These are phyloP conservation scores for Rhynchopsitta pachyrhyncha DNA, from an alignment of 2,113 vertebrate genomes.

Conservation along the genomic window DNA sequence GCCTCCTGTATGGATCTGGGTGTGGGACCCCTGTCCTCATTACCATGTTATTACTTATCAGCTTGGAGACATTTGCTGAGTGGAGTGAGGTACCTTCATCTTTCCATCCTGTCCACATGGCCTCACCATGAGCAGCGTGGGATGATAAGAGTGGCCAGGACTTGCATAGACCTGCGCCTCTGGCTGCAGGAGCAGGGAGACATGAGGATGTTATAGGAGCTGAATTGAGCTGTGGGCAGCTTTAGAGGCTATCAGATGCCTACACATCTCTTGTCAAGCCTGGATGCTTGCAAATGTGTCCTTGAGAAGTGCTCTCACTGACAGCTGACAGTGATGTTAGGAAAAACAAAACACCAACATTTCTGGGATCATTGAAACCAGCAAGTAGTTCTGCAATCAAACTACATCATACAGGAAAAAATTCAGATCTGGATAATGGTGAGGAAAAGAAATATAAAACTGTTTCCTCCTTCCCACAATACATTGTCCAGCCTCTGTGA, in stretches of 20 bases:
- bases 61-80: background rate
- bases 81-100: background rate
- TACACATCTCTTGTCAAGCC: background rate
- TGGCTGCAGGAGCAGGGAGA: background rate
- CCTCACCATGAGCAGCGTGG: background rate
- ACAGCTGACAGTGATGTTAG: background rate
- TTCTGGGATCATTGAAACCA: background rate
- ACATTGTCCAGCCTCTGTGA: background rate
- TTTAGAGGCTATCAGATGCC: background rate
- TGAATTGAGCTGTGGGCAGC: background rate
- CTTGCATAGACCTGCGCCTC: background rate
- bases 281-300: background rate
- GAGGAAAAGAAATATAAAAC: background rate
- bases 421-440: background rate
- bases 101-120: background rate
- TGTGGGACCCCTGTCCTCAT: accelerated
- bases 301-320: background rate
- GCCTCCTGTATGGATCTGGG: background rate
- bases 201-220: background rate
- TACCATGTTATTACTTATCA: accelerated
- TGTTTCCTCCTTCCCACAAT: background rate
- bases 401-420: background rate
- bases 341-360: background rate
- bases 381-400: background rate
- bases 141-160: background rate